Evolutionary conservation across 2,888 invertebrate genomes (phyloP).

Genomic region (Caenorhabditis drosophilae): DNA sequence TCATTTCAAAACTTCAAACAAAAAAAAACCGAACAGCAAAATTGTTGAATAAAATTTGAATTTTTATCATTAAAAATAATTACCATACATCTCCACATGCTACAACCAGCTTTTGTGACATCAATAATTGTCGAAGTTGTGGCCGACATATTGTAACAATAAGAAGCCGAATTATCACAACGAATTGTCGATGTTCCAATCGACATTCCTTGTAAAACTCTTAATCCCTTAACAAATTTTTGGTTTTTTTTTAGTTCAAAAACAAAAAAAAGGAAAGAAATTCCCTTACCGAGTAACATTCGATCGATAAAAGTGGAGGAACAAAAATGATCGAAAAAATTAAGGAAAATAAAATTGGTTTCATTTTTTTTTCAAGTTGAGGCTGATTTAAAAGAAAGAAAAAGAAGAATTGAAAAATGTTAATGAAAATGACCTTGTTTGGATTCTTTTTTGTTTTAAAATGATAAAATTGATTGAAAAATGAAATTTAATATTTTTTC

Average conservation of each 20-base stretch:
- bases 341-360: not conserved
- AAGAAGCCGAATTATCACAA: slow-evolving; percentile 48
- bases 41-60: no score
- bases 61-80: no score
- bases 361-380: not conserved
- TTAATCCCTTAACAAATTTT: slow-evolving; percentile 39
- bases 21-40: not conserved
- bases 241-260: not conserved
- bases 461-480: no score
- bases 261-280: not conserved
- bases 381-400: no score
- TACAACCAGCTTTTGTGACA: slow-evolving; percentile 54
- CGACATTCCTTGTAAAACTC: slow-evolving; percentile 44
- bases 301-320: slow-evolving; percentile 4
- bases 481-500: no score
- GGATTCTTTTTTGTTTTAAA: slow-evolving; percentile 5
- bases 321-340: not conserved
- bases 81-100: slow-evolving; percentile 57
- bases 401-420: slow-evolving; percentile 1
- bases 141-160: slow-evolving; percentile 56
- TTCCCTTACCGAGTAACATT: slow-evolving; percentile 23
- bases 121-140: slow-evolving; percentile 38
- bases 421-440: slow-evolving; percentile 19
- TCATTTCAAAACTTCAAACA: not conserved
- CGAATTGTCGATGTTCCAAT: slow-evolving; percentile 45